Conservation (phyloP, 2,888 invertebrate species). For the Amphipoea lucens region DNA sequence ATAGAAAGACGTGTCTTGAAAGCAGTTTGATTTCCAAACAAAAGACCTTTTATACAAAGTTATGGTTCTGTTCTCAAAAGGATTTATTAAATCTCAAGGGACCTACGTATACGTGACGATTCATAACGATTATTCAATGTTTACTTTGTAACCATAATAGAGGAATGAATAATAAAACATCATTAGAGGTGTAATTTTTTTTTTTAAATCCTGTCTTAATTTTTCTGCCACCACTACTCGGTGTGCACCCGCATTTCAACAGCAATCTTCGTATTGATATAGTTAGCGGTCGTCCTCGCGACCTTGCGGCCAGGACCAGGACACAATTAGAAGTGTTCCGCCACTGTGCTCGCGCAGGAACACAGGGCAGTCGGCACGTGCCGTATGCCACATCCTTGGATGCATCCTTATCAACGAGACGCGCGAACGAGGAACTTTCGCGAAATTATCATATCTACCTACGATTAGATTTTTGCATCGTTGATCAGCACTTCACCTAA, state of each 20-base stretch:
- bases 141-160: background rate
- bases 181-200: background rate
- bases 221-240: constrained; percentile 70
- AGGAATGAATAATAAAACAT: background rate
- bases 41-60: background rate
- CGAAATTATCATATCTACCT: background rate
- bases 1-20: background rate
- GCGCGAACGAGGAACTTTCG: constrained; percentile 25
- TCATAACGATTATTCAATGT: background rate
- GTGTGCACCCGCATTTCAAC: constrained; percentile 79
- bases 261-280: constrained; percentile 86
- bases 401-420: constrained; percentile 73
- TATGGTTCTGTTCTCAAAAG: background rate
- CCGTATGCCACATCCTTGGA: constrained; percentile 72
- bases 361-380: constrained; percentile 71
- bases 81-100: background rate
- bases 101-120: background rate
- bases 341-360: constrained; percentile 67
- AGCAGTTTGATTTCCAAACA: background rate
- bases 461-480: background rate
- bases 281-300: constrained; percentile 77
- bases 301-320: constrained; percentile 82
- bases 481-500: background rate
- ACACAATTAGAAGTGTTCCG: constrained; percentile 83
- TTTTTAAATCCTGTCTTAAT: too few relatives aligned